Evolutionary conservation across 2,888 invertebrate species (phyloP).

Genomic region (Synanthedon formicaeformis): DNA sequence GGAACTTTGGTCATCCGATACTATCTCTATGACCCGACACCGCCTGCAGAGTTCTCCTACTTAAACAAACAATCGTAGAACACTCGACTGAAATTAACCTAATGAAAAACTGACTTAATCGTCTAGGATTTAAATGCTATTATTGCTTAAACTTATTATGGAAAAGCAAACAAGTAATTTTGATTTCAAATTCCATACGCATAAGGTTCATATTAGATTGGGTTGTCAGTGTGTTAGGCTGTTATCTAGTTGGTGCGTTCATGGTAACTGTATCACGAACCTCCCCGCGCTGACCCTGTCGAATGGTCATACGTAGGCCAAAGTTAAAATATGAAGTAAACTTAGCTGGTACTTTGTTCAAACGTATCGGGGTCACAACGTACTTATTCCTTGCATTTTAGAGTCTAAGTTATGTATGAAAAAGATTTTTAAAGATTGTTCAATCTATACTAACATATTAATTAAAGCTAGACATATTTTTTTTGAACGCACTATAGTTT

Average conservation of each 20-base stretch:
- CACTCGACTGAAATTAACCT: not conserved
- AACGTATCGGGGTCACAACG: too few relatives aligned
- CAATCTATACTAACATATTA: too few relatives aligned
- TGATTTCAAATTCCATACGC: not conserved
- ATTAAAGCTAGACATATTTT: too few relatives aligned
- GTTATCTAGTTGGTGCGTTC: not conserved
- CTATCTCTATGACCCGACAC: slow-evolving; percentile 44
- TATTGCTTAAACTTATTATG: not conserved
- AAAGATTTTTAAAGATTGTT: too few relatives aligned
- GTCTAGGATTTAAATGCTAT: not conserved
- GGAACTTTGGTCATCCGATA: slow-evolving; percentile 50
- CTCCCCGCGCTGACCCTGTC: slow-evolving; percentile 29
- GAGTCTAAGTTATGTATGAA: too few relatives aligned
- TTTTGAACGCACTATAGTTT: too few relatives aligned
- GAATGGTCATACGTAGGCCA: slow-evolving; percentile 33
- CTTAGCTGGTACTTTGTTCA: slow-evolving; percentile 7
- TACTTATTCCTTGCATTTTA: too few relatives aligned
- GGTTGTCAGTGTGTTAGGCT: too few relatives aligned
- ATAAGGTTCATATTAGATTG: too few relatives aligned
- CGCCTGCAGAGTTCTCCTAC: slow-evolving; percentile 26
- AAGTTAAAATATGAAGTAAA: slow-evolving; percentile 27
- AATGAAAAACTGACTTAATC: not conserved
- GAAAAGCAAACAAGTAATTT: not conserved
- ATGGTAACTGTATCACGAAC: slow-evolving; percentile 28
- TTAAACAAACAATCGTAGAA: not conserved